These are phyloP conservation scores for Ectobius pallidus DNA, from an alignment of 2,888 invertebrate genomes.

Conservation along the genomic window DNA sequence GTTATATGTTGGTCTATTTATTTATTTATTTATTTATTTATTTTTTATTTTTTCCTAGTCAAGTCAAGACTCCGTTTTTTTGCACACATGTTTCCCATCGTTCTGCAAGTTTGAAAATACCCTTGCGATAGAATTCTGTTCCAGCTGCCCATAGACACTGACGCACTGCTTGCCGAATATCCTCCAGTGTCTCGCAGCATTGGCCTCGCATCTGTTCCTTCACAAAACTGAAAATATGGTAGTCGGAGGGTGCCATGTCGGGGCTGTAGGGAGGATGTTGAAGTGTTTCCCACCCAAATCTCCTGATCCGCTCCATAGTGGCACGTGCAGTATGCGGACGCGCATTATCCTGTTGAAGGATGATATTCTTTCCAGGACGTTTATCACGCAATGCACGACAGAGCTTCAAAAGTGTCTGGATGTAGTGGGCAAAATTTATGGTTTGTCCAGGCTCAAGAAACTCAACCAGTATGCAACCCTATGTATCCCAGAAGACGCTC, in stretches of 20 bases:
- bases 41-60: too few species aligned
- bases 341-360: neutral
- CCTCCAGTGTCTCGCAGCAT: too few species aligned
- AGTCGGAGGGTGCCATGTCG: conserved; percentile 2
- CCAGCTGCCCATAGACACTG: neutral
- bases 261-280: neutral
- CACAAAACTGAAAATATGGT: neutral
- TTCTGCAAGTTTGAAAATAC: neutral
- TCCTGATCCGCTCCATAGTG: neutral
- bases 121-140: neutral
- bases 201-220: too few species aligned
- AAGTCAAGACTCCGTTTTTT: neutral
- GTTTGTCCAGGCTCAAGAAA: conserved; percentile 4
- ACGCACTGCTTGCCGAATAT: too few species aligned
- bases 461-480: neutral
- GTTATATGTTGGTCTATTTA: too few species aligned
- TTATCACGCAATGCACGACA: too few species aligned
- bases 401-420: neutral
- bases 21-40: too few species aligned
- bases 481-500: neutral
- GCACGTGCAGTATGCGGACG: neutral
- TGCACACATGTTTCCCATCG: neutral
- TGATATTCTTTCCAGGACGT: neutral
- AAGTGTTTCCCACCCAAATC: neutral
- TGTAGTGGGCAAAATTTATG: neutral